Evolutionary conservation across 2,113 vertebrate species (phyloP).

Genomic region (Globicephala melas): DNA sequence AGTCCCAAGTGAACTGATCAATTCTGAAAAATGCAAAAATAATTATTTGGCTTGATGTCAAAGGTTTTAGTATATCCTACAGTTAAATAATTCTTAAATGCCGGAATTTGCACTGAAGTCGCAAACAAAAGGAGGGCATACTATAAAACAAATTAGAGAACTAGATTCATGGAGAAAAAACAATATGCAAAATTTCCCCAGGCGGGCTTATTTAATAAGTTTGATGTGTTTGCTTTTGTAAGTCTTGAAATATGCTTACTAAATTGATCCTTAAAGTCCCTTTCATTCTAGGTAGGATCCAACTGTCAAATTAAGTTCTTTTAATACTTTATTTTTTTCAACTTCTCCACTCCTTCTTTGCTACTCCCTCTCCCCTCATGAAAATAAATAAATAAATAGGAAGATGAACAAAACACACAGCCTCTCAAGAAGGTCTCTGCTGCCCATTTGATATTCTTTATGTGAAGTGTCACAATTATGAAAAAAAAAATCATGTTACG

Average conservation of each 20-base stretch:
- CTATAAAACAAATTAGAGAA: conserved; percentile 65
- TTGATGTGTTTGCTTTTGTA: conserved; percentile 33
- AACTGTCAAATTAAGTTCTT: not conserved
- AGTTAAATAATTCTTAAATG: conserved; percentile 61
- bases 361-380: not conserved
- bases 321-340: not conserved
- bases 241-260: conserved; percentile 41
- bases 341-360: not conserved
- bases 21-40: conserved; percentile 33
- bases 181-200: conserved; percentile 27
- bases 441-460: not conserved
- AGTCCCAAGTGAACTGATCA: not conserved
- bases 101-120: conserved; percentile 8
- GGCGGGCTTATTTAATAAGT: conserved; percentile 54
- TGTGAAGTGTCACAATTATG: not conserved
- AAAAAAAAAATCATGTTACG: too few species aligned
- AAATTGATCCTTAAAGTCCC: conserved; percentile 14
- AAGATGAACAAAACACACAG: not conserved
- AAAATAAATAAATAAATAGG: not conserved
- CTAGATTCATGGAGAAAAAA: conserved; percentile 39
- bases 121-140: conserved; percentile 14
- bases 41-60: conserved; percentile 32
- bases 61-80: conserved; percentile 11
- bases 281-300: not conserved
- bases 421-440: not conserved